Base-by-base conservation (phyloP, 35 echinoderm and acorn worm species). In the Apostichopus parvimensis region DNA sequence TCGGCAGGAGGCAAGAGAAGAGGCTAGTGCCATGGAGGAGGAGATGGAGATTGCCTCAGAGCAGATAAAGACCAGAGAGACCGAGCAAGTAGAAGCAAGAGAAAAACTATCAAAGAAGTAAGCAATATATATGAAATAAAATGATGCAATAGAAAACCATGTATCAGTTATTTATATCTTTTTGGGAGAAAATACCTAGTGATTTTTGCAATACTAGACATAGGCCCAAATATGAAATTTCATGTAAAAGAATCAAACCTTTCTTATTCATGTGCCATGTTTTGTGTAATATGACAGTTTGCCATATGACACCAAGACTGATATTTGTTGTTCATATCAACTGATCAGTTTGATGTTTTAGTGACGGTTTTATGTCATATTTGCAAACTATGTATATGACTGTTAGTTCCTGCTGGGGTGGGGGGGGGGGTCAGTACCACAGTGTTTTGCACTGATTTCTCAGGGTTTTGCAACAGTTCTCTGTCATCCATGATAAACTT, bases 31-130 rank as follows among this genome's bases (percentile, higher is more conserved):
- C 79, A 99, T 99, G 97, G 97, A 99, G 72, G 97, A 96, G 52
- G 95, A 99, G 83, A 93, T 96, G 97, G 91, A 77, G 22, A 68
- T 89, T 24, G 97, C 97, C 11, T 94, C 95, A 17, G 97, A 95
- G 73, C 82, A 96, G 79, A 68, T 99, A 5, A 87, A 94, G 68
- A 79, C 93, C n/a, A 95, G 89, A 80, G 76, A 94, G 80, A 91
- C 91, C 53, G 77, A 96, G n/a, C 91, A 90, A 58, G 23, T 88
- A 57, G 68, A 87, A 70, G 57, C 88, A 84, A 91, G 95, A 77
- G 80, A 80, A n/a, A 86, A 76, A 18, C 24, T 88, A 34, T 54
- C 87, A 8, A 99, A 93, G 79, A 96, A 79, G 97, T 94, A 87
- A 89, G 92, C 10, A 4, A 4, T 4, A 45, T 4, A 45, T 45